Conservation (phyloP, 2,888 invertebrate genomes). For the Parnassius smintheus region DNA sequence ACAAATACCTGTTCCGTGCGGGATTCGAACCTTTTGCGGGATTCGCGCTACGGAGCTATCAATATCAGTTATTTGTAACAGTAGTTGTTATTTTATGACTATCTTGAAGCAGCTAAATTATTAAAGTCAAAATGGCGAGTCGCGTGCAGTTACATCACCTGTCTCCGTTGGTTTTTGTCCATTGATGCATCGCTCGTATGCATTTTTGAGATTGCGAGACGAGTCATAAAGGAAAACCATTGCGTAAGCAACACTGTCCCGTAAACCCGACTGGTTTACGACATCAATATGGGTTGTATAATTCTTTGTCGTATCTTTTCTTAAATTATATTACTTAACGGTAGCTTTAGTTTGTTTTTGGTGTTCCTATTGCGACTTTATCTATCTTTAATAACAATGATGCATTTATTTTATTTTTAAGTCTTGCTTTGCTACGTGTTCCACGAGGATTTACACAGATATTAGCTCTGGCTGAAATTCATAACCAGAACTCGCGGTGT, state of each 20-base stretch:
- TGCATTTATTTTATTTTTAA: no score
- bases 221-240: slow-evolving; percentile 16
- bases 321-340: slow-evolving; percentile 5
- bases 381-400: no score
- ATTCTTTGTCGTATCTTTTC: slow-evolving; percentile 8
- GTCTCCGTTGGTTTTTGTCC: slow-evolving; percentile 13
- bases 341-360: background rate
- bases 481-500: no score
- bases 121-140: slow-evolving; percentile 14
- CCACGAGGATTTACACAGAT: no score
- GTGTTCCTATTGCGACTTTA: background rate
- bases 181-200: slow-evolving; percentile 21
- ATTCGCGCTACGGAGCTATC: no score
- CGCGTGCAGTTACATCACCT: slow-evolving; percentile 11
- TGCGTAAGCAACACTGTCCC: slow-evolving; percentile 19
- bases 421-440: no score
- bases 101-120: background rate
- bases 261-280: slow-evolving; percentile 18
- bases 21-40: no score
- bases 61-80: no score
- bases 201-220: slow-evolving; percentile 22
- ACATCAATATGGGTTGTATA: slow-evolving; percentile 7
- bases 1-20: no score
- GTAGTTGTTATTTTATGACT: no score
- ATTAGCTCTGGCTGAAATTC: no score